Conservation (phyloP, 2,888 invertebrate genomes). For the Machimus atricapillus region DNA sequence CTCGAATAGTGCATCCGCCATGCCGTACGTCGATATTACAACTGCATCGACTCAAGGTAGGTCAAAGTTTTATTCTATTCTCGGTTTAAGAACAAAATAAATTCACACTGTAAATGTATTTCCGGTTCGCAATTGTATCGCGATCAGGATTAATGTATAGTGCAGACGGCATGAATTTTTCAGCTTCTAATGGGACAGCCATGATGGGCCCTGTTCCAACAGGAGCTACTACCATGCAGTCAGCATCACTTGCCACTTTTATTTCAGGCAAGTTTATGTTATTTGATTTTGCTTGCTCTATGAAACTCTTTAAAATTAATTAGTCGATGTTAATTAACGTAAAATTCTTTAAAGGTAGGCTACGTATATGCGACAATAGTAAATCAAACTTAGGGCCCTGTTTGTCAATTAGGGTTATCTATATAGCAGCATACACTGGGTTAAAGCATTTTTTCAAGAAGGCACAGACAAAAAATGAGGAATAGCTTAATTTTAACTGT, state of each 20-base stretch:
- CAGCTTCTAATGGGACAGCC: slow-evolving; percentile 50
- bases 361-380: no score
- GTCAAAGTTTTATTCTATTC: neutral
- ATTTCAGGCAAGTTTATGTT: slow-evolving; percentile 48
- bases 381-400: no score
- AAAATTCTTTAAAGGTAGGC: neutral
- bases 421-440: no score
- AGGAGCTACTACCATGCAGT: slow-evolving; percentile 49
- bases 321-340: neutral
- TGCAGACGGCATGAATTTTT: slow-evolving; percentile 56
- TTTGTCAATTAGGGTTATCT: no score
- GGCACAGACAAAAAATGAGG: no score
- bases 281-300: slow-evolving; percentile 1
- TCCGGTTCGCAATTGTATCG: neutral
- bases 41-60: slow-evolving; percentile 49
- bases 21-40: slow-evolving; percentile 51
- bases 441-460: no score
- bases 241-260: slow-evolving; percentile 49
- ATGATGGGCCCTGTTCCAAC: slow-evolving; percentile 55
- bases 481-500: no score
- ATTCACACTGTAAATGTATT: neutral
- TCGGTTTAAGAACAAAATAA: neutral
- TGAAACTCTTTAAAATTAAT: neutral
- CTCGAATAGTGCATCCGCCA: slow-evolving; percentile 46
- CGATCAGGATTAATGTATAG: slow-evolving; percentile 61